These are phyloP conservation scores for Corydoras maculifer DNA, from an alignment of 2,113 vertebrate species.

Conservation along the genomic window DNA sequence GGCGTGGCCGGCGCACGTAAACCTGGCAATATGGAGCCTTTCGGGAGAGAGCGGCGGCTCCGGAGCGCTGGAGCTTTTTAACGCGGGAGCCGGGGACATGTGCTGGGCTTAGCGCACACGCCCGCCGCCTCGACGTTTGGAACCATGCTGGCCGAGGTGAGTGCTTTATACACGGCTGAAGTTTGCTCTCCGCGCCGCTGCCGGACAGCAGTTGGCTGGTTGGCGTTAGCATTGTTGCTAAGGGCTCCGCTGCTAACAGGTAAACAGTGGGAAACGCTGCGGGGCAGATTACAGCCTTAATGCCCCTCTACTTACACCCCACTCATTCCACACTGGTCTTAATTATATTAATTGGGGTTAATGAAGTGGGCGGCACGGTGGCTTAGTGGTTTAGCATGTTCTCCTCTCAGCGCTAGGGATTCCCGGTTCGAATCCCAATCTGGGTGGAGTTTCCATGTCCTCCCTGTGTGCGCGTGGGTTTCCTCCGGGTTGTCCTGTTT, in stretches of 20 bases:
- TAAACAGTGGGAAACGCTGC: slow-evolving; percentile 54
- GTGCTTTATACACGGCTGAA: slow-evolving; percentile 27
- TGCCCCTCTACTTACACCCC: background rate
- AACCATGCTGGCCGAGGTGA: slow-evolving; percentile 74
- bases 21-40: slow-evolving; percentile 68
- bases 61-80: slow-evolving; percentile 60
- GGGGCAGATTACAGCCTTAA: slow-evolving; percentile 52
- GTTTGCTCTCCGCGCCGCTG: slow-evolving; percentile 41
- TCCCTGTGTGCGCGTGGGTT: too few species aligned
- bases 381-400: too few species aligned
- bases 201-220: slow-evolving; percentile 37
- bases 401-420: background rate
- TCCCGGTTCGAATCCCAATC: too few species aligned
- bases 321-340: background rate
- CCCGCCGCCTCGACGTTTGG: slow-evolving; percentile 52
- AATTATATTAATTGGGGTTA: background rate
- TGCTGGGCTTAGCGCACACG: slow-evolving; percentile 60
- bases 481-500: too few species aligned
- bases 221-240: slow-evolving; percentile 24
- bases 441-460: too few species aligned
- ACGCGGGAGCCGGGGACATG: slow-evolving; percentile 53
- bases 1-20: slow-evolving; percentile 53
- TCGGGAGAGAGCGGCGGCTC: slow-evolving; percentile 59
- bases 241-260: slow-evolving; percentile 53
- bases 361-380: too few species aligned